Conservation (phyloP, 2,888 invertebrate genomes). For the Slavum lentiscoides region DNA sequence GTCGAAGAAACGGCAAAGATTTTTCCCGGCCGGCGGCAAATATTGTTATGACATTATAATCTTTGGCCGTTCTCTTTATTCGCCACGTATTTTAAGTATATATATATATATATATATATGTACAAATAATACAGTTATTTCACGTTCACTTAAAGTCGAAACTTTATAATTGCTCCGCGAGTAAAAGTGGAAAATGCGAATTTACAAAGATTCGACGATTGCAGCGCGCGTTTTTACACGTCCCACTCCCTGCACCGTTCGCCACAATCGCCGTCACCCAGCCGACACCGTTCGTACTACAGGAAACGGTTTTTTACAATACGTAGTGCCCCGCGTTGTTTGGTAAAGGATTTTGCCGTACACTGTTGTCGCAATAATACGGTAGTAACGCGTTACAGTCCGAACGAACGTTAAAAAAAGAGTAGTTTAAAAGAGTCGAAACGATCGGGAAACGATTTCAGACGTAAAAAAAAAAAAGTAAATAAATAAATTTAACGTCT, state of each 20-base stretch:
- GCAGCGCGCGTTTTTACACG: neutral
- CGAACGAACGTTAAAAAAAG: neutral
- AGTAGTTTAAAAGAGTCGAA: neutral
- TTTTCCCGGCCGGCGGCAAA: constrained; percentile 32
- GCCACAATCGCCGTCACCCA: no score
- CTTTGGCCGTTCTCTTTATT: constrained; percentile 4
- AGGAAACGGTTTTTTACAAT: constrained; percentile 3
- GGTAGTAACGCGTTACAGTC: neutral
- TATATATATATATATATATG: neutral
- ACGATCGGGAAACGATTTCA: constrained; percentile 1
- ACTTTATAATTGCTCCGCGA: constrained; percentile 40
- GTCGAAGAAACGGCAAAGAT: neutral
- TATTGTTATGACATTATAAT: constrained; percentile 48
- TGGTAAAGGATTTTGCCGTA: neutral
- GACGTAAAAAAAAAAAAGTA: neutral
- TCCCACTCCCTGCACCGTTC: neutral
- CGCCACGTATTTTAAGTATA: no score
- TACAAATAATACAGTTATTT: constrained; percentile 27
- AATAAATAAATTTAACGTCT: constrained; percentile 7
- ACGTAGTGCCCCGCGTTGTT: neutral
- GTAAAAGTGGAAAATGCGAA: constrained; percentile 22
- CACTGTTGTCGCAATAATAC: neutral
- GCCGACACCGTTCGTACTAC: no score
- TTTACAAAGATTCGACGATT: constrained; percentile 16
- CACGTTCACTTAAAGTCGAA: constrained; percentile 40